These are phyloP conservation scores for Endomychus coccineus DNA, from an alignment of 2,888 invertebrate species.

Conservation along the genomic window DNA sequence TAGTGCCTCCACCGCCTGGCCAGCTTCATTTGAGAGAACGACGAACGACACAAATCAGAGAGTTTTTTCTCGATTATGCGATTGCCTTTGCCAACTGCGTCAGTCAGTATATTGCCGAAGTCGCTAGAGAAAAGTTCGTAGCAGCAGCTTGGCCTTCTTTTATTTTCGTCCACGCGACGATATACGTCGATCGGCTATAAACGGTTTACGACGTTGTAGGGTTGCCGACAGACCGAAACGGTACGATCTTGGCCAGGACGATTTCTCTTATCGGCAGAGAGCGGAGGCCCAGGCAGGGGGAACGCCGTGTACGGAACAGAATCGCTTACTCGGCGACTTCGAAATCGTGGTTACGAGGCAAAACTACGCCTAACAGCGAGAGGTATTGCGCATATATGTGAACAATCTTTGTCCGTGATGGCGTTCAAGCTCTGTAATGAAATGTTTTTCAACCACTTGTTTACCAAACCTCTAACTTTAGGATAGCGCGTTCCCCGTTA, in stretches of 20 bases:
- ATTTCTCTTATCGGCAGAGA: constrained; percentile 38
- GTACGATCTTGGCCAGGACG: constrained; percentile 26
- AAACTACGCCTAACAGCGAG: too few relatives aligned
- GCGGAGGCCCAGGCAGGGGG: constrained; percentile 40
- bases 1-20: constrained; percentile 25
- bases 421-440: constrained; percentile 12
- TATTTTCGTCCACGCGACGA: constrained; percentile 22
- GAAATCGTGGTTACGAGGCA: constrained; percentile 29
- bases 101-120: constrained; percentile 36
- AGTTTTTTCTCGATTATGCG: constrained; percentile 22
- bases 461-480: constrained; percentile 19
- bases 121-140: constrained; percentile 39
- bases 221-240: constrained; percentile 21
- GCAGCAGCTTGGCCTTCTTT: constrained; percentile 40
- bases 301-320: constrained; percentile 26
- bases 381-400: constrained; percentile 34
- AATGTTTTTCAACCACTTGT: constrained; percentile 34
- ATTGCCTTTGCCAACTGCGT: constrained; percentile 29
- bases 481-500: too few relatives aligned
- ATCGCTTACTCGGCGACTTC: constrained; percentile 22
- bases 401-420: too few relatives aligned
- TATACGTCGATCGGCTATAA: constrained; percentile 19
- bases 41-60: too few relatives aligned
- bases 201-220: constrained; percentile 22
- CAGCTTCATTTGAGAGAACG: constrained; percentile 28